Base-by-base conservation (phyloP, 1,140 invertebrate species). In the Magallana ariakensis region DNA sequence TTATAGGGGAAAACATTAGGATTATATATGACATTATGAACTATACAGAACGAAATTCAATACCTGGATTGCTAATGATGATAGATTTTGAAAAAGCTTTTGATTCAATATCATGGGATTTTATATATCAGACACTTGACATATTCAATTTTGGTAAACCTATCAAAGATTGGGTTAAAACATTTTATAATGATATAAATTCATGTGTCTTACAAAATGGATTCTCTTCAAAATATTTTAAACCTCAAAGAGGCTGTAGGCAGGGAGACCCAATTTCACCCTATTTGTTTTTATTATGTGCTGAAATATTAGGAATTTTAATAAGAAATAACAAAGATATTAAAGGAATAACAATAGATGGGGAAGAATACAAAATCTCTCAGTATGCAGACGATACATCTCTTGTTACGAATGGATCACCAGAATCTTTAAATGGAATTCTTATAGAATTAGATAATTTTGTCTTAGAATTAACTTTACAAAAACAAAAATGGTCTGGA, bases 81-180 rank as follows among this genome's bases (percentile, higher is more conserved):
- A n/a, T 62, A n/a, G 60, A 62, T 62, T 62, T 62, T 62, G 60
- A 62, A 19, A 62, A 62, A 62, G 60, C 13, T 16, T 62, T 62
- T n/a, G 60, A 62, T n/a, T 62, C 8, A 1, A 62, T 15, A 16
- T 16, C 60, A 62, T 16, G n/a, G 60, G 16, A 15, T 62, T 62
- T 15, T n/a, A 62, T 62, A 2, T 16, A n/a, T 62, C 19, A 8
- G 60, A 8, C 19, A 46, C 33, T 46, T 46, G 33, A 46, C 33
- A 46, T 46, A 46, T 46, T 46, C 33, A 46, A 46, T 46, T 46
- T 46, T 46, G 33, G 33, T 46, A 2, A 46, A 46, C 33, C 33
- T 46, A 46, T 46, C 33, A 46, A 46, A 46, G 33, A 46, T 62
- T 62, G 60, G 60, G 60, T n/a, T n/a, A n/a, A 62, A n/a, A 62